Evolutionary conservation across 1,140 invertebrate species (phyloP), one percentile per base, ranked within the genome.

Genomic region (Micrasema longulum): DNA sequence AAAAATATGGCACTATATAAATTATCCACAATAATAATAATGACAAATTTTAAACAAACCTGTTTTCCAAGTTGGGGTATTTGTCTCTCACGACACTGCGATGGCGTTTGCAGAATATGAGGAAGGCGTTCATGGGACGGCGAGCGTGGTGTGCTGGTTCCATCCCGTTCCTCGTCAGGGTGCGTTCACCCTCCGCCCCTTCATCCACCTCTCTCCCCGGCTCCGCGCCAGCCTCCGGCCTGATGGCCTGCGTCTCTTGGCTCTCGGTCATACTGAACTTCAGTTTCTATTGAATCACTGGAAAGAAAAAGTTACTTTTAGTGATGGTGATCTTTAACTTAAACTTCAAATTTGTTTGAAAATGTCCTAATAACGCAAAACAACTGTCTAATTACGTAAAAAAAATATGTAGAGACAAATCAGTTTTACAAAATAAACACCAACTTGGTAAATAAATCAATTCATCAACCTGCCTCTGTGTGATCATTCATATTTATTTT

Each of bases 101-200:
- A 83, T 97, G 95, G 62, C 94, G 86, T 81, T 97, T 97, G 83
- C 95, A 97, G 86, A 97, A 97, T 77, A 97, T 96, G 31, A 97
- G 88, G 85, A 97, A 97, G 69, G 95, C 95, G 85, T 97, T 97
- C 93, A 96, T 96, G 23, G 95, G 95, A 69, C 95, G 87, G n/a
- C 94, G 87, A 69, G 91, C 92, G 86, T 93, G 92, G 83, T 93
- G 91, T 53, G 90, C 86, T 16, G 90, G 90, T 68, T 87, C 82
- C 76, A 78, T 26, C 52, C 76, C 69, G 80, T 31, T 53, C 22
- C 18, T 41, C 2, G 45, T 81, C 79, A 76, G 81, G 80, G 78
- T 82, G 80, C n/a, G 14, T 22, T 47, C 36, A 12, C 53, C 53
- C 5, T 11, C 23, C 18, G 14, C 14, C 3, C 18, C 35, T 1